Evolutionary conservation across 2,888 invertebrate genomes (phyloP).

Genomic region (Oxystoma pomonae): DNA sequence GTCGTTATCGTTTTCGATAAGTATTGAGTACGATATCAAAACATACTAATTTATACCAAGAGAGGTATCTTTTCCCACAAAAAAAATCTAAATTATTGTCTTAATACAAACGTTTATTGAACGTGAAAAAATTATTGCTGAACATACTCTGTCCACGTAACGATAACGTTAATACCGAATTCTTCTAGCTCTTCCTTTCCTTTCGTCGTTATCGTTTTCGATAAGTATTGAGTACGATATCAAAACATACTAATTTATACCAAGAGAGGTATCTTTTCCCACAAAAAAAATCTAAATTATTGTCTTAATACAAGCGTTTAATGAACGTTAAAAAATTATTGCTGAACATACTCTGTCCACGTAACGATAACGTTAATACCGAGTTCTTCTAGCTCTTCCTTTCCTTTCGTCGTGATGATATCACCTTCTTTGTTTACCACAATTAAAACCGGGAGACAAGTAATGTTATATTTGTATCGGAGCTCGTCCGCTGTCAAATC

Average conservation of each 20-base stretch:
- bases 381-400: conserved; percentile 25
- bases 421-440: conserved; percentile 30
- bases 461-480: conserved; percentile 29
- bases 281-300: too few relatives aligned
- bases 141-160: conserved; percentile 31
- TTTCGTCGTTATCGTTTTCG: conserved; percentile 26
- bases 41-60: too few relatives aligned
- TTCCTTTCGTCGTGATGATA: conserved; percentile 28
- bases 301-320: too few relatives aligned
- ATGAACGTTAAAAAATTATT: conserved; percentile 18
- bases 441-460: conserved; percentile 29
- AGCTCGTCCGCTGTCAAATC: conserved; percentile 23
- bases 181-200: conserved; percentile 29
- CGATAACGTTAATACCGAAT: conserved; percentile 29
- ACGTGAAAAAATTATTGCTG: conserved; percentile 25
- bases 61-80: too few relatives aligned
- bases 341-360: conserved; percentile 31
- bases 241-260: too few relatives aligned
- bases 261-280: too few relatives aligned
- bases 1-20: too few relatives aligned
- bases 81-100: too few relatives aligned
- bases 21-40: too few relatives aligned
- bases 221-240: too few relatives aligned
- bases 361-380: conserved; percentile 31
- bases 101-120: too few relatives aligned